These are phyloP conservation scores for Onchidella celtica DNA, from an alignment of 2,888 invertebrate species.

Conservation along the genomic window DNA sequence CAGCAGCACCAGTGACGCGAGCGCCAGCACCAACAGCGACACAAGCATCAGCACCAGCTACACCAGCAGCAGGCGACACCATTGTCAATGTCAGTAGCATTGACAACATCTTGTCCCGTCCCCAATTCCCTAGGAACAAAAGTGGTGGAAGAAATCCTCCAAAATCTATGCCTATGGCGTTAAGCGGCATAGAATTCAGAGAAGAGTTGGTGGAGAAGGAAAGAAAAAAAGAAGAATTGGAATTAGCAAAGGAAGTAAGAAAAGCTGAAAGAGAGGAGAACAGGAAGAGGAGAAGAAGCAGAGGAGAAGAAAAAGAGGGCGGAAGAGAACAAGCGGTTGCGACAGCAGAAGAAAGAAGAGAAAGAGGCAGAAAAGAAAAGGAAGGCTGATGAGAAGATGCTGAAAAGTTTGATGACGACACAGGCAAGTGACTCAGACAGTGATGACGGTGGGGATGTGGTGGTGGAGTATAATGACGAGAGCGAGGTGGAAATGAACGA, in stretches of 20 bases:
- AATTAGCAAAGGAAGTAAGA: too few relatives aligned
- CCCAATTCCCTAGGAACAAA: not conserved
- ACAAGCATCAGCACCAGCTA: not conserved
- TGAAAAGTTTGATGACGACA: not conserved
- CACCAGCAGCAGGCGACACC: not conserved
- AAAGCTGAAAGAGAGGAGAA: too few relatives aligned
- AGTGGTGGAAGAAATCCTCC: not conserved
- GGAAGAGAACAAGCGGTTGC: slow-evolving; percentile 1
- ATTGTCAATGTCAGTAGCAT: not conserved
- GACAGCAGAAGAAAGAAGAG: slow-evolving; percentile 1
- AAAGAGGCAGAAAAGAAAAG: too few relatives aligned
- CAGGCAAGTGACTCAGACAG: not conserved
- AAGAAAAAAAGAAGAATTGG: too few relatives aligned
- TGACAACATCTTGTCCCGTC: not conserved
- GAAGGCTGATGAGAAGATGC: slow-evolving; percentile 9
- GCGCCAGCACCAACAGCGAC: not conserved
- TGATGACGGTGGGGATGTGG: not conserved
- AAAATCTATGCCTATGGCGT: not conserved
- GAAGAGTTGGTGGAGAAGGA: too few relatives aligned
- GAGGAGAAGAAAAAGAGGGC: too few relatives aligned
- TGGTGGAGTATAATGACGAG: not conserved
- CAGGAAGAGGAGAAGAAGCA: too few relatives aligned
- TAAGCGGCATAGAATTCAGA: too few relatives aligned
- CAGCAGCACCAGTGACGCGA: not conserved
- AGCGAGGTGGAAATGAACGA: not conserved